Evolutionary conservation across 2,797 vertebrate species (phyloP).

Genomic region (Periparus ater): DNA sequence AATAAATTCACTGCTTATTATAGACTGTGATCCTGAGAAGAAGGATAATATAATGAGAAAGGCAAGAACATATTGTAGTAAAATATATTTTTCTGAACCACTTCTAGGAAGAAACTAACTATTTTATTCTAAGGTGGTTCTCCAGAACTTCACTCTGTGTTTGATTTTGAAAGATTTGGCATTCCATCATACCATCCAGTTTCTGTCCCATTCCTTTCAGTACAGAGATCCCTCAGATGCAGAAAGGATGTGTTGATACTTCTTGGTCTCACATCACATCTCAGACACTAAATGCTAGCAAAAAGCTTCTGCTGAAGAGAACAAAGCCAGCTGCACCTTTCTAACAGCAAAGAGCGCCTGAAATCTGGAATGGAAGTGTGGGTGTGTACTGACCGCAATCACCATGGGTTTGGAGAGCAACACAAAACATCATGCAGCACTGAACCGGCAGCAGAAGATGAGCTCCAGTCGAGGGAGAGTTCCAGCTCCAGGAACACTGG

Average conservation of each 20-base stretch:
- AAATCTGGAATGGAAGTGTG: background rate
- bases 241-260: background rate
- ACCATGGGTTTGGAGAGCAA: background rate
- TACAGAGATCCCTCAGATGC: background rate
- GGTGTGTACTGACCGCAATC: background rate
- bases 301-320: background rate
- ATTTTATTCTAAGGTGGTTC: background rate
- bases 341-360: background rate
- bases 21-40: background rate
- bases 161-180: background rate
- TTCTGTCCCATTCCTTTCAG: background rate
- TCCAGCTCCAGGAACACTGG: background rate
- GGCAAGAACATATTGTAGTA: background rate
- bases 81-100: background rate
- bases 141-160: background rate
- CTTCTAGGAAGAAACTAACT: background rate
- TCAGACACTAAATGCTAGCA: background rate
- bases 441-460: background rate
- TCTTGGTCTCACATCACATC: background rate
- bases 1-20: background rate
- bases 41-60: background rate
- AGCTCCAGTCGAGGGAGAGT: background rate
- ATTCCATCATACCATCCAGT: background rate
- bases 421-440: background rate
- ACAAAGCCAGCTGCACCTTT: background rate